Conservation (phyloP, 1,140 invertebrate genomes). For the Solen grandis region DNA sequence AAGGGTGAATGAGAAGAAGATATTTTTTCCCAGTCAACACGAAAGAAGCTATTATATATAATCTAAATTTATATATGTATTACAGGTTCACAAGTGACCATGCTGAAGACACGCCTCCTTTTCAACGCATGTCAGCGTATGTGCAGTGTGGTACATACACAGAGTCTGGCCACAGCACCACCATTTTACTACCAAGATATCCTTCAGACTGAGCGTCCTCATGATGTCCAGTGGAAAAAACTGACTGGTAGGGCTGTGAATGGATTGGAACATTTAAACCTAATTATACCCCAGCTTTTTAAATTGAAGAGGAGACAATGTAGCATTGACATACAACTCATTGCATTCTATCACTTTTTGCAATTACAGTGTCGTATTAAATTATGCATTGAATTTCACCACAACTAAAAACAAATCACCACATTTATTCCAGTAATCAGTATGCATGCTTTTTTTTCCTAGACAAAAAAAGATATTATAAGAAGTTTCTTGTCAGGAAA, state of each 20-base stretch:
- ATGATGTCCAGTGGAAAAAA: conserved; percentile 78
- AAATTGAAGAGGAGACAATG: background rate
- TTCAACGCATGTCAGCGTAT: conserved; percentile 36
- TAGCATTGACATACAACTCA: too few relatives aligned
- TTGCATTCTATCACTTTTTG: background rate
- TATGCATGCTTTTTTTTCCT: too few relatives aligned
- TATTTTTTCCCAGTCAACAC: conserved; percentile 19
- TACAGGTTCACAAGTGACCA: conserved; percentile 17
- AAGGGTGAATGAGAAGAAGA: background rate
- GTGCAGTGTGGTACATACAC: conserved; percentile 12
- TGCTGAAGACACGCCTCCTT: conserved; percentile 20
- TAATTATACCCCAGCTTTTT: background rate
- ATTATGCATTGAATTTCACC: background rate
- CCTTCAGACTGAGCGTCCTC: conserved; percentile 70
- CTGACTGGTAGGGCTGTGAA: conserved; percentile 69
- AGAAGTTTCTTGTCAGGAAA: too few relatives aligned
- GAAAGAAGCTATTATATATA: background rate
- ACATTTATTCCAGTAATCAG: too few relatives aligned
- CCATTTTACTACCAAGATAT: conserved; percentile 81
- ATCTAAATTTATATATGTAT: background rate
- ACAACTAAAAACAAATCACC: background rate
- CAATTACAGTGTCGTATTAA: background rate
- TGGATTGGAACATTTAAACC: background rate
- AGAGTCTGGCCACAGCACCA: conserved; percentile 42
- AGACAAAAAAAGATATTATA: too few relatives aligned